phyloP scores from a whole-genome alignment of 2,113 vertebrate genomes.

The Progne subis region DNA sequence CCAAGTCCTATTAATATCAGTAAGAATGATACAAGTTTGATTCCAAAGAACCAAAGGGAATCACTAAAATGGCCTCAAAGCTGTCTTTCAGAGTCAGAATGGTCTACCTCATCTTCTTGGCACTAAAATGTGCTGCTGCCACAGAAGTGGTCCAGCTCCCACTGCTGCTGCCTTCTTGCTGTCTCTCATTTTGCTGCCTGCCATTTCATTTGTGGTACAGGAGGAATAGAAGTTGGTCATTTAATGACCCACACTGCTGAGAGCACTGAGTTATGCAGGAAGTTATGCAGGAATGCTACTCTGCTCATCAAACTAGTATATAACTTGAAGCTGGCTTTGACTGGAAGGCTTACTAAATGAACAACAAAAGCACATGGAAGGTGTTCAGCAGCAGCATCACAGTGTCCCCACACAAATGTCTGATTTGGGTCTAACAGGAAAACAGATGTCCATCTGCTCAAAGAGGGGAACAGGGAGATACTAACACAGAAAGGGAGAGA shows the following conservation, averaged over 20 bases:
- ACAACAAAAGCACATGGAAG: not conserved
- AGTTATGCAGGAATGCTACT: not conserved
- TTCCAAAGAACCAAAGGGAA: not conserved
- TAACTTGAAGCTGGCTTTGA: not conserved
- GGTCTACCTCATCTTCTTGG: not conserved
- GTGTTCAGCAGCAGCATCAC: not conserved
- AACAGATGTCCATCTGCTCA: not conserved
- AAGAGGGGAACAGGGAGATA: not conserved
- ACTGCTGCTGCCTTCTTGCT: not conserved
- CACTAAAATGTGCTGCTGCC: slow-evolving; percentile 1
- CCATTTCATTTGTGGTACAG: not conserved
- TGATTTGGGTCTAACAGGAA: not conserved
- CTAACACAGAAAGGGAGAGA: not conserved
- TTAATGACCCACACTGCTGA: not conserved
- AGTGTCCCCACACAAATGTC: not conserved
- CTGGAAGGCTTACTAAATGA: slow-evolving; percentile 29
- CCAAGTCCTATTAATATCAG: not conserved
- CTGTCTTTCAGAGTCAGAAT: not conserved
- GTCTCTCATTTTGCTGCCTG: slow-evolving; percentile 4
- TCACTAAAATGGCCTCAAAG: not conserved
- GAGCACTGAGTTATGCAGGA: not conserved
- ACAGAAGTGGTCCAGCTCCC: not conserved
- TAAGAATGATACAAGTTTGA: not conserved
- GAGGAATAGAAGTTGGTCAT: not conserved
- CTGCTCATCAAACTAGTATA: not conserved